phyloP scores from a whole-genome alignment of 2,888 invertebrate species.

The Metallyticus violacea region DNA sequence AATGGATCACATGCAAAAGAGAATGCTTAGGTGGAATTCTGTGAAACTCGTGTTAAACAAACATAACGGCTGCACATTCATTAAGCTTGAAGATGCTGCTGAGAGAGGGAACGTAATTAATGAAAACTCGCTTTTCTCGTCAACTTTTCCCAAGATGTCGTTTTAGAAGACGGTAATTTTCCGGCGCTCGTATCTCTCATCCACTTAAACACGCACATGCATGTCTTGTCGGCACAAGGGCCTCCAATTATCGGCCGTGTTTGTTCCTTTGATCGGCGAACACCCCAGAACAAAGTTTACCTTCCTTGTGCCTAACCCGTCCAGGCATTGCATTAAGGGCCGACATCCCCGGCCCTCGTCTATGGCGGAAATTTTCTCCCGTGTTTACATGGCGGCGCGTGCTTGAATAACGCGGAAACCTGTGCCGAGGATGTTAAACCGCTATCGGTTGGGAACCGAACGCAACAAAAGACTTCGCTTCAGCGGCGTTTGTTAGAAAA shows the following conservation, averaged over 20 bases:
- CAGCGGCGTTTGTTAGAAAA: background rate
- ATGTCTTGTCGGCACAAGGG: conserved; percentile 4
- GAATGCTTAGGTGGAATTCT: no score
- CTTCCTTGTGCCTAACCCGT: conserved; percentile 4
- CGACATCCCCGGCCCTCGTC: no score
- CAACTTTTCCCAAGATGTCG: background rate
- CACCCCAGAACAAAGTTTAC: conserved; percentile 24
- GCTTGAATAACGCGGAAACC: background rate
- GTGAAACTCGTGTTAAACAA: background rate
- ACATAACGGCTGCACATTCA: background rate
- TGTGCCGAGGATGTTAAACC: background rate
- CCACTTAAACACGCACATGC: conserved; percentile 24
- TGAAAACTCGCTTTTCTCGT: conserved; percentile 20
- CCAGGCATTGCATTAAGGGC: background rate
- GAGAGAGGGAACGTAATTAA: conserved; percentile 13
- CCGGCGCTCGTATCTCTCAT: conserved; percentile 25
- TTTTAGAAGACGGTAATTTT: conserved; percentile 17
- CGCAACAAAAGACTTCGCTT: background rate
- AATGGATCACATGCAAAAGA: no score
- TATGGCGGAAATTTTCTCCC: background rate
- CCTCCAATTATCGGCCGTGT: conserved; percentile 25
- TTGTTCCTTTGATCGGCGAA: conserved; percentile 26
- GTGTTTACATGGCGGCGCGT: background rate
- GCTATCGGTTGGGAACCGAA: background rate
- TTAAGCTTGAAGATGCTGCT: no score